Evolutionary conservation across 2,888 invertebrate species (phyloP).

Genomic region (Teleogryllus oceanicus): DNA sequence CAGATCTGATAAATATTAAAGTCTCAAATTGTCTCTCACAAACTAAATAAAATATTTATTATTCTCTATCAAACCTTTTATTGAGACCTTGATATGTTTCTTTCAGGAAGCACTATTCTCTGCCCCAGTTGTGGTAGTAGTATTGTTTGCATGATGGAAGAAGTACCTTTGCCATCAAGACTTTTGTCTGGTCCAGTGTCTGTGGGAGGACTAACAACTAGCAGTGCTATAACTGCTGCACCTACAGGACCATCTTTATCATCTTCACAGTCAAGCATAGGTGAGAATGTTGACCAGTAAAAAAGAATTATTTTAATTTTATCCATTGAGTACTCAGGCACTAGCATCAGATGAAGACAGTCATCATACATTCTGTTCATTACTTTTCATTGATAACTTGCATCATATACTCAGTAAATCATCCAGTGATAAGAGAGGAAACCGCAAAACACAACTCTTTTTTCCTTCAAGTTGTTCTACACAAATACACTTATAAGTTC

Average conservation of each 20-base stretch:
- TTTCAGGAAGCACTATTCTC: conserved; percentile 40
- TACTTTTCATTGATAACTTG: no score
- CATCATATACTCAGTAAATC: no score
- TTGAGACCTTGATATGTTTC: background rate
- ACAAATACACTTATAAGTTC: no score
- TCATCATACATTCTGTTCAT: no score
- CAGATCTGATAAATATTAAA: no score
- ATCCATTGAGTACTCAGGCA: background rate
- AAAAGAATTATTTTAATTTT: no score
- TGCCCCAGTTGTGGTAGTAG: conserved; percentile 61
- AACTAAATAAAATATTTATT: no score
- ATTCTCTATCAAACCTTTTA: no score
- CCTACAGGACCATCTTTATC: conserved; percentile 38
- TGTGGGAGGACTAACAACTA: background rate
- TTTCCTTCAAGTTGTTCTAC: no score
- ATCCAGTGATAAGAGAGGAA: no score
- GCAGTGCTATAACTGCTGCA: background rate
- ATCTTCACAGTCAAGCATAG: conserved; percentile 49
- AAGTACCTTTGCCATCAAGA: conserved; percentile 43
- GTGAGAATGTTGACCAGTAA: conserved; percentile 39
- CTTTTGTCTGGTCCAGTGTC: background rate
- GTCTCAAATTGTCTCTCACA: no score
- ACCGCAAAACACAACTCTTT: no score
- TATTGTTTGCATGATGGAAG: conserved; percentile 55
- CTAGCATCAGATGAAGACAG: background rate